Evolutionary conservation across 1,140 invertebrate species (phyloP), one percentile per base, ranked within the genome.

Genomic region (Neuroterus valhalla): DNA sequence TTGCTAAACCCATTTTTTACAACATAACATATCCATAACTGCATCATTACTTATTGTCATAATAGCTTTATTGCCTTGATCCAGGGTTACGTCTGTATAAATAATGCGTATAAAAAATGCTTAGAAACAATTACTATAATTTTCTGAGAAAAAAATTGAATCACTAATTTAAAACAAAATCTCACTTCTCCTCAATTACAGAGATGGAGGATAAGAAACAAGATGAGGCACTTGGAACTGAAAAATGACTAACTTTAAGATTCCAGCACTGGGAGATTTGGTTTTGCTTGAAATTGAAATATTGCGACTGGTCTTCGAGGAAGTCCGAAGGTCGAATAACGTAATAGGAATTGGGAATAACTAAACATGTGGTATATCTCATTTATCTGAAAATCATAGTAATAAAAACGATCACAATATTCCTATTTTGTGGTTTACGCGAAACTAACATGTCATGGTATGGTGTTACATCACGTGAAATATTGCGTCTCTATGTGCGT

Each of bases 31-130:
- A 62, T 62, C n/a, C 23, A 62, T 38, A 62, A 15, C 55, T 62
- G 15, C 26, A 26, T 26, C 26, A 62, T 38, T 38, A 62, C 55
- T 62, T 31, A 62, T 62, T 62, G 31, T 62, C 55, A 62, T 62
- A 62, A 62, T 62, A 23, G 55, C 26, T 62, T 62, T 62, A 62
- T 62, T 31, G 55, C 55, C 55, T 62, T 62, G 55, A 62, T 62
- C 55, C 55, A 62, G 55, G 55, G 55, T 62, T 23, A 62, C 55
- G n/a, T 62, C 55, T 62, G 26, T 23, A 26, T 62, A 62, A 62
- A 21, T 31, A 62, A 62, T 23, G 31, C 26, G 23, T 23, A 55
- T 23, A 55, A 48, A 3, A 15, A 46, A n/a, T n/a, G 8, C 31
- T 38, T 62, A 62, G 31, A 62, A 62, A 26, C 31, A 62, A 15